phyloP scores from a whole-genome alignment of 2,113 vertebrate genomes.

The Gnathonemus longibarbis region DNA sequence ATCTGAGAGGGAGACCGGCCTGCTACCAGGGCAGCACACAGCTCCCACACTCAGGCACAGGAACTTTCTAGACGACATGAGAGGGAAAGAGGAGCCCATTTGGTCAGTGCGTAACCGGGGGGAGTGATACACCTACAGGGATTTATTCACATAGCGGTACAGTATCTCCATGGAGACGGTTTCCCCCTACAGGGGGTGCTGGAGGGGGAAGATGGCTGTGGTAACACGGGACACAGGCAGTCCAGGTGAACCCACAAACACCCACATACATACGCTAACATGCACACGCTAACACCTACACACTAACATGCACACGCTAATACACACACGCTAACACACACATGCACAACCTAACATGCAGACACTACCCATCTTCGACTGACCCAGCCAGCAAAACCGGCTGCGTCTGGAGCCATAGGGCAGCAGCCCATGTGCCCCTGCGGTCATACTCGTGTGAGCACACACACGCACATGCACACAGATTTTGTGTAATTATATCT shows the following conservation, averaged over 20 bases:
- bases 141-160: too few relatives aligned
- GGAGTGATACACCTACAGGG: background rate
- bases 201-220: too few relatives aligned
- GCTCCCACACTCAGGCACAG: background rate
- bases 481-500: too few relatives aligned
- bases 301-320: slow-evolving; percentile 41
- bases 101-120: background rate
- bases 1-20: slow-evolving; percentile 90
- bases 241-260: background rate
- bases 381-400: background rate
- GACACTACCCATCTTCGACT: too few relatives aligned
- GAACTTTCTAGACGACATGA: background rate
- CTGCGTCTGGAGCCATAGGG: slow-evolving; percentile 29
- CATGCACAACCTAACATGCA: slow-evolving; percentile 50
- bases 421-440: background rate
- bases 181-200: background rate
- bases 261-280: too few relatives aligned
- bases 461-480: background rate
- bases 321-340: background rate
- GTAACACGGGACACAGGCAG: background rate
- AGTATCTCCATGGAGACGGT: too few relatives aligned
- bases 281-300: slow-evolving; percentile 49
- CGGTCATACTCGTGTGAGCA: too few relatives aligned
- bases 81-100: background rate
- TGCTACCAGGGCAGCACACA: slow-evolving; percentile 8